A percentile compares a stretch with the other conserved stretches of the same genome.
These are phyloP conservation scores for Drosophila kepulauana DNA, from an alignment of 1,140 invertebrate genomes.

Conservation along the genomic window DNA sequence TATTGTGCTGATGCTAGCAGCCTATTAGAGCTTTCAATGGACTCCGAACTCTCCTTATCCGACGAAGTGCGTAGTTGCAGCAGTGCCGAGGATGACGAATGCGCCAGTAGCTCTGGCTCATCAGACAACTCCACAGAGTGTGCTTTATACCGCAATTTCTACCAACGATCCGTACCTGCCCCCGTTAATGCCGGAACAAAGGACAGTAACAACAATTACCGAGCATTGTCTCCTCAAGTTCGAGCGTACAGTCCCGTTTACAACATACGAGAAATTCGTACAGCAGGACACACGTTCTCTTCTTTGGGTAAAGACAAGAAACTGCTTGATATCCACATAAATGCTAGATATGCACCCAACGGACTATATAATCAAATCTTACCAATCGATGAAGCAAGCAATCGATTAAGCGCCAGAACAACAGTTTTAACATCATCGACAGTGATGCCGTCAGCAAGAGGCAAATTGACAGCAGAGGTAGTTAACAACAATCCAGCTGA, in stretches of 20 bases:
- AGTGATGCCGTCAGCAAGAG: background rate
- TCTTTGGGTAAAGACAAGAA: conserved; percentile 84
- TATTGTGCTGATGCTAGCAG: conserved; percentile 61
- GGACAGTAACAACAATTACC: background rate
- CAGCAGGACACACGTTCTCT: conserved; percentile 79
- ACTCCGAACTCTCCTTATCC: conserved; percentile 70
- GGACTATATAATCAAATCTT: conserved; percentile 57
- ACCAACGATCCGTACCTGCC: conserved; percentile 25
- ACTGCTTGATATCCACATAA: conserved; percentile 79
- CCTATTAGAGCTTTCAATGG: conserved; percentile 73
- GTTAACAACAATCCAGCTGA: conserved; percentile 84
- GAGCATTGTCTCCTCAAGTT: conserved; percentile 28
- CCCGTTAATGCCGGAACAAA: background rate
- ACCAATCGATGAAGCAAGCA: conserved; percentile 56
- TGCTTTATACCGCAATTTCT: conserved; percentile 59
- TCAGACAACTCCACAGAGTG: conserved; percentile 80
- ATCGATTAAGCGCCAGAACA: conserved; percentile 59
- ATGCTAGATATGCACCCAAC: conserved; percentile 59
- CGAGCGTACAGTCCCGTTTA: conserved; percentile 80
- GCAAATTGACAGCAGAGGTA: conserved; percentile 52
- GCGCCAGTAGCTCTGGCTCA: conserved; percentile 72
- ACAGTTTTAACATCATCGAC: background rate
- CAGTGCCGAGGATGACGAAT: conserved; percentile 72
- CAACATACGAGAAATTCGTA: conserved; percentile 84
- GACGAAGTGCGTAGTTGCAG: conserved; percentile 76